Percentiles rank a stretch among this genome's conserved stretches.
phyloP scores from a whole-genome alignment of 1,140 invertebrate species.

The Helicoverpa zea region DNA sequence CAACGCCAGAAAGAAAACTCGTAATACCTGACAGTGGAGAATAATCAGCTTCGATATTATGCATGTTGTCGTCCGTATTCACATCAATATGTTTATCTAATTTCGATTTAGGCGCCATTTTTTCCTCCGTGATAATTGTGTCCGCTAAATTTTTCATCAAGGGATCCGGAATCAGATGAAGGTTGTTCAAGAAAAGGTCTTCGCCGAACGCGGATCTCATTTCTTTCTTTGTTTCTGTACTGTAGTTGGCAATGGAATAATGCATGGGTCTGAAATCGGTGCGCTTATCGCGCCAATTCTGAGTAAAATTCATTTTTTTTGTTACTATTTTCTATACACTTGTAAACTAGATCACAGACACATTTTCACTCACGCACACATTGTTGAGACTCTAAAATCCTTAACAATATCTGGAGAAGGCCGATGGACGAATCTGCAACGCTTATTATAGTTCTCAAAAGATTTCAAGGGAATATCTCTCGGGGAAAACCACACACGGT shows the following conservation, averaged over 20 bases:
- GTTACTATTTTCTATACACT: slow-evolving; percentile 51
- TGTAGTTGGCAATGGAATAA: slow-evolving; percentile 69
- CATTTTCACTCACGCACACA: slow-evolving; percentile 73
- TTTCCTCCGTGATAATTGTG: slow-evolving; percentile 59
- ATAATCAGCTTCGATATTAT: slow-evolving; percentile 51
- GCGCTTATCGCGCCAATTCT: slow-evolving; percentile 71
- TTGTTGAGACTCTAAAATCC: slow-evolving; percentile 59
- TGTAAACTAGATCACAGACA: slow-evolving; percentile 56
- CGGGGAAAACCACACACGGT: slow-evolving; percentile 63
- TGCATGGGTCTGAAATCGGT: slow-evolving; percentile 62
- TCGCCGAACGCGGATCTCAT: slow-evolving; percentile 67
- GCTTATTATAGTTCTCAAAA: slow-evolving; percentile 59
- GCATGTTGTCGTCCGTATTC: slow-evolving; percentile 22
- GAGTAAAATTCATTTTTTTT: slow-evolving; percentile 69
- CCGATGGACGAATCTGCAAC: slow-evolving; percentile 67
- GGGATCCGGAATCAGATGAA: slow-evolving; percentile 72
- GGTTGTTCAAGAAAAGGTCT: slow-evolving; percentile 64
- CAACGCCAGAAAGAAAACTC: slow-evolving; percentile 70
- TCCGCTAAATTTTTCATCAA: slow-evolving; percentile 78
- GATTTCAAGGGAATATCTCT: slow-evolving; percentile 54
- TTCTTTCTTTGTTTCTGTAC: slow-evolving; percentile 64
- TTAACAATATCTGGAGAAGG: slow-evolving; percentile 67
- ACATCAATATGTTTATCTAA: slow-evolving; percentile 49
- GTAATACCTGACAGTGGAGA: slow-evolving; percentile 63
- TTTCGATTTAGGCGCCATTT: slow-evolving; percentile 55